These are phyloP conservation scores for Thereva unica DNA, from an alignment of 2,888 invertebrate genomes.

Conservation along the genomic window DNA sequence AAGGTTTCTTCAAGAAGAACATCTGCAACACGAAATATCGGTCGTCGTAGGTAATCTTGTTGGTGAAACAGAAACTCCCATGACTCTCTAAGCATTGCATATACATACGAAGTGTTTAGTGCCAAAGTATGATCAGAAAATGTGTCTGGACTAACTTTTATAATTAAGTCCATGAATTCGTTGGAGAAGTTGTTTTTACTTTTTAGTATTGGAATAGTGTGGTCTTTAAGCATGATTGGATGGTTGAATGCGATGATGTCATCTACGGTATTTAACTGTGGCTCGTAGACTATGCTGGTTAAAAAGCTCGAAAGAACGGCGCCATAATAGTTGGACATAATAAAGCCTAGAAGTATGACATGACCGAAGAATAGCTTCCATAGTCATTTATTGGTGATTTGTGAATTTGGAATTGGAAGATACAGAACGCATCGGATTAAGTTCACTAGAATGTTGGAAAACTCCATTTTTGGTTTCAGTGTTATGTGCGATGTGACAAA, in stretches of 20 bases:
- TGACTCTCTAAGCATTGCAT: slow-evolving; percentile 3
- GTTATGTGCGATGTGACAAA: too few relatives aligned
- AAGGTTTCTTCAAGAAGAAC: slow-evolving; percentile 15
- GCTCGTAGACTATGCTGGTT: too few relatives aligned
- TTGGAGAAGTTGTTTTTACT: background rate
- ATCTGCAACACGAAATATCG: slow-evolving; percentile 13
- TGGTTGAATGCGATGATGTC: slow-evolving; percentile 5
- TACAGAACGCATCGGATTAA: too few relatives aligned
- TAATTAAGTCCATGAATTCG: slow-evolving; percentile 4
- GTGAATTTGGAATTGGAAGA: too few relatives aligned
- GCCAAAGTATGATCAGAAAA: slow-evolving; percentile 7
- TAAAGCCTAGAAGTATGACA: too few relatives aligned
- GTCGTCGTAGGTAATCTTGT: slow-evolving; percentile 11
- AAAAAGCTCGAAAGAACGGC: too few relatives aligned
- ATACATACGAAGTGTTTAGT: slow-evolving; percentile 25
- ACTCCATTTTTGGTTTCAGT: too few relatives aligned
- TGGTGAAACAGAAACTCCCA: slow-evolving; percentile 10
- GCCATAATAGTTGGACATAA: too few relatives aligned
- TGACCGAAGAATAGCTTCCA: too few relatives aligned
- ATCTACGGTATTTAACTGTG: background rate
- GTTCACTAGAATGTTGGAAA: too few relatives aligned
- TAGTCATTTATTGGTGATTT: too few relatives aligned
- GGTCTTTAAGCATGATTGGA: slow-evolving; percentile 13
- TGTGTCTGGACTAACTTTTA: background rate
- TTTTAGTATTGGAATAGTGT: background rate